phyloP scores from a whole-genome alignment of 2,113 vertebrate species.

The Ophiodon elongatus region DNA sequence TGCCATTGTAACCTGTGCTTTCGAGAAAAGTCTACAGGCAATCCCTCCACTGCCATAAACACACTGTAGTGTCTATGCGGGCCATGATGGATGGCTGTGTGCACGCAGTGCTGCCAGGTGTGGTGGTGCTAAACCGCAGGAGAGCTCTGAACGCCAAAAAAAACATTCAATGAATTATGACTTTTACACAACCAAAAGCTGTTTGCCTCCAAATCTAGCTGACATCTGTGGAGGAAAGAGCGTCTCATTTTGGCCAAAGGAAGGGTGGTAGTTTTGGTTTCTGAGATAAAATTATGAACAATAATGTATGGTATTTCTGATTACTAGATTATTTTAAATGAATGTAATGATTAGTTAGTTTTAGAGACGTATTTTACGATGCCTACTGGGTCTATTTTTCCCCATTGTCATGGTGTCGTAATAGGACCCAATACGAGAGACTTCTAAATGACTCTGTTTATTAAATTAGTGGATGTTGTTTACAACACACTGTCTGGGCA shows the following conservation, averaged over 20 bases:
- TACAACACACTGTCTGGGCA: not conserved
- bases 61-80: constrained; percentile 14
- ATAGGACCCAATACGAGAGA: not conserved
- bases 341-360: not conserved
- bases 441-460: not conserved
- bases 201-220: constrained; percentile 8
- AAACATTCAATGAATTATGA: constrained; percentile 51
- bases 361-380: not conserved
- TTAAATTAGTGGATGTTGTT: constrained; percentile 2
- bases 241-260: not conserved
- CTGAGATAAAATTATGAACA: not conserved
- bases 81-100: constrained; percentile 56
- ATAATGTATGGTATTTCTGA: not conserved
- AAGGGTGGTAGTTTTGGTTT: not conserved
- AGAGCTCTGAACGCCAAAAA: constrained; percentile 35
- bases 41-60: constrained; percentile 46
- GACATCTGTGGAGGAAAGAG: constrained; percentile 8
- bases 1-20: constrained; percentile 33
- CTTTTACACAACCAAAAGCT: constrained; percentile 27
- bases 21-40: constrained; percentile 49
- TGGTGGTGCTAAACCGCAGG: constrained; percentile 67
- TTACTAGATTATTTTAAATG: not conserved
- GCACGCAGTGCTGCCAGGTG: constrained; percentile 68
- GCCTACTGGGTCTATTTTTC: not conserved
- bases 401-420: not conserved